Evolutionary conservation across 2,888 invertebrate species (phyloP), one percentile per base, ranked within the genome.

Genomic region (Dascillus cervinus): DNA sequence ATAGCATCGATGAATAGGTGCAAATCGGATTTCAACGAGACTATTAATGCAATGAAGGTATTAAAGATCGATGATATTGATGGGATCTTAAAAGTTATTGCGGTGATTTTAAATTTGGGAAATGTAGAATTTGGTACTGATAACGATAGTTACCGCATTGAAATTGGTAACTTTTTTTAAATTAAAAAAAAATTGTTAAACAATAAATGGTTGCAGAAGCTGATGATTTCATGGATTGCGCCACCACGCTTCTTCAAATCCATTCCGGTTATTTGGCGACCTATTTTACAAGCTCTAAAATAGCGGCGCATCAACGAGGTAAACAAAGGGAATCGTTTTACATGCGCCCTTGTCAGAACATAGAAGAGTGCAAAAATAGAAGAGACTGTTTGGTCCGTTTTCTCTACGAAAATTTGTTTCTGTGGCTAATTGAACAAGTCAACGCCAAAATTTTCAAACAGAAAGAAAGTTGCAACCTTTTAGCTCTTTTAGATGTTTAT

Each of bases 401-500:
- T 15, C 44, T 66, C 20, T 67, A 66, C 37, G 55, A 59, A 20
- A 52, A 52, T 22, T 48, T 65, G 10, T 66, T 67, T 35, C 43
- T 50, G 8, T 63, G 60, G 53, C 39, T 66, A 4, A 56, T 67
- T 2, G 45, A 49, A 27, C 42, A 46, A 1, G 41, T 57, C 5
- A 59, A 62, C 33, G 29, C 43, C 9, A 49, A 45, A 33, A 54
- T 52, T 3, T 37, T 37, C 9, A 37, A 39, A 19, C n/a, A n/a
- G n/a, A 46, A 43, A 10, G 46, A 49, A 12, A 38, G 34, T 20
- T 41, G 42, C 12, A 46, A 53, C 19, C 52, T 56, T 44, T 42
- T 62, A 15, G 60, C 60, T 61, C 54, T 63, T 29, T 32, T 63
- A 8, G 64, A 64, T 27, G 53, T 64, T 32, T 65, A 61, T 37